A percentile compares a stretch with the other conserved stretches of the same genome.
Conservation (phyloP, 2,888 invertebrate species). For the Andrena marginata region DNA sequence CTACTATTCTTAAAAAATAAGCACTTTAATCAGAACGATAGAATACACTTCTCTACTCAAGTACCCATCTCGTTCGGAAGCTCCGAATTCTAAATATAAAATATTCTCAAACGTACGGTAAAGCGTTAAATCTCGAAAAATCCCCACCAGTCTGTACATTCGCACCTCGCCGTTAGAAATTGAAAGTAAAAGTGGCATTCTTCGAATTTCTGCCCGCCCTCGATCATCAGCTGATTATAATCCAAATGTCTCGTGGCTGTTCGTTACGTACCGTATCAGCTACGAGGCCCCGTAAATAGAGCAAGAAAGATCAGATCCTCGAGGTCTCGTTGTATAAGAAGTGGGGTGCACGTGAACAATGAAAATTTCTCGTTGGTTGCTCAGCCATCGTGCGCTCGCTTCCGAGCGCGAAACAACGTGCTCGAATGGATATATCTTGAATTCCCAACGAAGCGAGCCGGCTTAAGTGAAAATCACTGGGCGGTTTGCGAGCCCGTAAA, state of each 20-base stretch:
- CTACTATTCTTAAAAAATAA: too few relatives aligned
- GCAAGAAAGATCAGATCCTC: constrained; percentile 10
- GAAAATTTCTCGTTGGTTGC: constrained; percentile 35
- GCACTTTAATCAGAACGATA: too few relatives aligned
- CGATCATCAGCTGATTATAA: background rate
- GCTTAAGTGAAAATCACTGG: constrained; percentile 71
- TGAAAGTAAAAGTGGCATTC: too few relatives aligned
- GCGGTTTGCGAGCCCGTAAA: constrained; percentile 76
- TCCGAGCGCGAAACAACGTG: constrained; percentile 55
- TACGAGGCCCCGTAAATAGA: background rate
- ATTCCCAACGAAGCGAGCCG: constrained; percentile 65
- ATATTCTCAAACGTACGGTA: too few relatives aligned
- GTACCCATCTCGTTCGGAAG: too few relatives aligned
- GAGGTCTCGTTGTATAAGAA: background rate
- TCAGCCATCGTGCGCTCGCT: constrained; percentile 32
- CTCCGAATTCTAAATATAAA: too few relatives aligned
- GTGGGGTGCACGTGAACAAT: constrained; percentile 12
- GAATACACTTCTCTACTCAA: too few relatives aligned
- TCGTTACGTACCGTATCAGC: constrained; percentile 56
- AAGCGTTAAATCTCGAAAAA: too few relatives aligned
- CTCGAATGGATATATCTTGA: constrained; percentile 62
- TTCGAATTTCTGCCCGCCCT: too few relatives aligned
- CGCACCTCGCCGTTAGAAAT: too few relatives aligned
- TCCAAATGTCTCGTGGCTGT: constrained; percentile 55
- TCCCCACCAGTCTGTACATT: too few relatives aligned